Conservation (phyloP, 2,113 vertebrate genomes). For the Tachysurus fulvidraco region DNA sequence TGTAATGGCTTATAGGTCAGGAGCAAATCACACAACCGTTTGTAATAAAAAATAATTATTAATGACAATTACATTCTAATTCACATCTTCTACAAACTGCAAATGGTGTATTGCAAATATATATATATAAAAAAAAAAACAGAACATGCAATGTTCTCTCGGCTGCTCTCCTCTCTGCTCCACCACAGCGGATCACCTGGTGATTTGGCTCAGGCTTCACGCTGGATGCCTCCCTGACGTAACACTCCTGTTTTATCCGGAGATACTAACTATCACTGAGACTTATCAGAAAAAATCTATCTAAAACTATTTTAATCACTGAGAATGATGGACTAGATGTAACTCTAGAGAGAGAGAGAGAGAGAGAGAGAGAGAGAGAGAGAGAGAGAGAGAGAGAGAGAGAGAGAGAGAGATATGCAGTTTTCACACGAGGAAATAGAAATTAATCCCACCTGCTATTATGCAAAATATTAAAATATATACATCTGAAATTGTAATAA, state of each 20-base stretch:
- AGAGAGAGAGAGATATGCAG: conserved; percentile 4
- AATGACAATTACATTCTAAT: background rate
- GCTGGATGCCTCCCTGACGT: too few relatives aligned
- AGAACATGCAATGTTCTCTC: background rate
- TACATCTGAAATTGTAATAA: background rate
- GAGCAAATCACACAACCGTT: background rate
- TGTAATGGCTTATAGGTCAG: background rate
- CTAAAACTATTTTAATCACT: background rate
- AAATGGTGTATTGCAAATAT: background rate
- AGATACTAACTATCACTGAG: too few relatives aligned
- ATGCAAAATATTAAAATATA: background rate
- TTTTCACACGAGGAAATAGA: conserved; percentile 10
- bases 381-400: conserved; percentile 20
- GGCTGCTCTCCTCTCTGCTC: too few relatives aligned
- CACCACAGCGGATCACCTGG: too few relatives aligned
- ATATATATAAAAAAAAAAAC: too few relatives aligned
- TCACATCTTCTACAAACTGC: background rate
- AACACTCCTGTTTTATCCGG: too few relatives aligned
- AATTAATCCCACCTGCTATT: conserved; percentile 17
- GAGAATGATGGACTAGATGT: background rate
- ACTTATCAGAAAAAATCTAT: background rate
- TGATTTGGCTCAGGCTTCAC: too few relatives aligned
- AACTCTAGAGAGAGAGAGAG: background rate
- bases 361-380: background rate
- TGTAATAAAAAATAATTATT: background rate